Base-by-base conservation (phyloP, 2,888 invertebrate species). In the Sialis fuliginosa region DNA sequence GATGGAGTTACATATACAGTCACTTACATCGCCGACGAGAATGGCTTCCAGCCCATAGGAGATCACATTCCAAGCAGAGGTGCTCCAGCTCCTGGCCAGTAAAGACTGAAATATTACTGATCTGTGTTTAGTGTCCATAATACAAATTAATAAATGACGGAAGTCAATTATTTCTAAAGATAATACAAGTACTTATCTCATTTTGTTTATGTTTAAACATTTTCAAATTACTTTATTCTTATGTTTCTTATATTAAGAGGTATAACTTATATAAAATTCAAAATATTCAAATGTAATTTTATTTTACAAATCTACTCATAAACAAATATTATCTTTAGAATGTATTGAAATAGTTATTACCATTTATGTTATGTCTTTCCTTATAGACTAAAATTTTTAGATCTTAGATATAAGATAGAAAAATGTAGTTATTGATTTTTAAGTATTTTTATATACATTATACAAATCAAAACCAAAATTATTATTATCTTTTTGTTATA, bases 1-100 rank as follows among this genome's bases (percentile, higher is more conserved):
- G 63, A 65, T 48, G 77, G 77, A 13, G 63, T 66, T 48, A 66
- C 67, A 33, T 71, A 72, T 55, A 65, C 65, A 7, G 65, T 71
- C 6, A 60, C 63, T 33, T 75, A 74, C 55, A 66, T 68, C 31
- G 75, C 75, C 5, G 72, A 74, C 51, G 69, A 72, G 54, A 69
- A 71, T 49, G 75, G 75, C 2, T 75, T 22, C 22, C 43, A 47
- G 30, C 42, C 47, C 30, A 8, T n/a, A 31, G 45, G 33, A 31
- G 30, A 33, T 2, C 37, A 37, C 7, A 37, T 37, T 37, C 37
- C 37, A 22, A 22, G 22, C 22, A 22, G 22, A 22, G 22, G 22
- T 22, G 22, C 22, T 2, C 22, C 22, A 22, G 22, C 22, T 22
- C 22, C 22, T 22, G 22, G 22, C 22, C 22, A 22, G 22, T 22